Conservation (phyloP, 2,797 vertebrate genomes). For the Salmo trutta region DNA sequence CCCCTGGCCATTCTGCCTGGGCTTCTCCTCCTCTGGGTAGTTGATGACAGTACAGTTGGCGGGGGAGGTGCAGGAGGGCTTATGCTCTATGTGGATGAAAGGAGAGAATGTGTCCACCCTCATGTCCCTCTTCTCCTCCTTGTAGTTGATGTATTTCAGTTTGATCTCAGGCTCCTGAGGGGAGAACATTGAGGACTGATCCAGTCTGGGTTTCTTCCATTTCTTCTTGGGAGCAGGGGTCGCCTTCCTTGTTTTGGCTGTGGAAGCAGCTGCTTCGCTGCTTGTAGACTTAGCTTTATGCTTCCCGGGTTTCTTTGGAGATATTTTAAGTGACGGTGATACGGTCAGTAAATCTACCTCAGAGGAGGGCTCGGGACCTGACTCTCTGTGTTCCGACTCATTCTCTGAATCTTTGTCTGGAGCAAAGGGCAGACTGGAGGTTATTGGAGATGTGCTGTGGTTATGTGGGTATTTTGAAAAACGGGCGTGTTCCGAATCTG, state of each 20-base stretch:
- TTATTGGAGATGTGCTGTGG: constrained; percentile 5
- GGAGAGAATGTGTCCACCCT: constrained; percentile 70
- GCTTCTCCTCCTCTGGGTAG: constrained; percentile 68
- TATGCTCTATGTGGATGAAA: constrained; percentile 61
- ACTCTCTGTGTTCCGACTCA: constrained; percentile 23
- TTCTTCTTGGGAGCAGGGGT: constrained; percentile 52
- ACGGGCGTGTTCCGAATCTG: constrained; percentile 54
- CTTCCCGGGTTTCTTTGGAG: constrained; percentile 59
- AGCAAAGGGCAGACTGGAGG: constrained; percentile 11
- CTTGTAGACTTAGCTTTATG: constrained; percentile 26
- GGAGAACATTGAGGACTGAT: constrained; percentile 63
- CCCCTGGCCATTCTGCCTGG: constrained; percentile 54
- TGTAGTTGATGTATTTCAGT: constrained; percentile 72
- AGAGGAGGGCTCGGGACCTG: constrained; percentile 6
- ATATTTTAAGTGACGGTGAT: constrained; percentile 41
- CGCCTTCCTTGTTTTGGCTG: constrained; percentile 58
- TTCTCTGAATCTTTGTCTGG: constrained; percentile 31
- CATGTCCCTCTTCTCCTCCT: constrained; percentile 70
- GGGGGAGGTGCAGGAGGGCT: constrained; percentile 37
- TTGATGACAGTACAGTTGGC: constrained; percentile 72
- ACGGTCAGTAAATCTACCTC: constrained; percentile 12
- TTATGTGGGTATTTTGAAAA: constrained; percentile 42
- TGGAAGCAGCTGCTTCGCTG: constrained; percentile 36
- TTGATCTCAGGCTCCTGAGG: constrained; percentile 80
- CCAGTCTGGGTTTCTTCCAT: constrained; percentile 53